Evolutionary conservation across 2,888 invertebrate species (phyloP).

Genomic region (Eugnorisma glareosa): DNA sequence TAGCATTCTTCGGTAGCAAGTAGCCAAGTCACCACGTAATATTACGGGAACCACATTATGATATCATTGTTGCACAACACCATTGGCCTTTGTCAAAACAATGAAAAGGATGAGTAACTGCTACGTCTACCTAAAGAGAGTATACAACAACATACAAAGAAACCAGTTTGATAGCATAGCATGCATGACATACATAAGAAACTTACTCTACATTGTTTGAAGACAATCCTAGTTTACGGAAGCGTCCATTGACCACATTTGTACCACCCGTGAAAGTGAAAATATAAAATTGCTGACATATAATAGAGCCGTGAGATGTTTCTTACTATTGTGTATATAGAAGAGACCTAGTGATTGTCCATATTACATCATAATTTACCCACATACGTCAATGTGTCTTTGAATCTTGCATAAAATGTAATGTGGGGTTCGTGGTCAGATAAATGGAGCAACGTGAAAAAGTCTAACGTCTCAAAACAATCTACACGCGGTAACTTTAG

Average conservation of each 20-base stretch:
- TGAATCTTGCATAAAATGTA: conserved; percentile 45
- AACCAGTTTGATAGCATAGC: conserved; percentile 21
- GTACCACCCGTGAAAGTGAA: conserved; percentile 81
- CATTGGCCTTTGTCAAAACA: conserved; percentile 69
- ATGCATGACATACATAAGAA: conserved; percentile 51
- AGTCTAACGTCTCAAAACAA: conserved; percentile 9
- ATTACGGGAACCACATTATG: conserved; percentile 67
- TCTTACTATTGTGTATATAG: conserved; percentile 77
- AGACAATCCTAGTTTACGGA: conserved; percentile 73
- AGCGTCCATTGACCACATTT: conserved; percentile 71
- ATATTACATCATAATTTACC: conserved; percentile 72
- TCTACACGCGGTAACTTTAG: neutral
- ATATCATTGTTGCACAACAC: conserved; percentile 64
- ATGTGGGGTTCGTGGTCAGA: conserved; percentile 39
- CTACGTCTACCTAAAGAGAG: conserved; percentile 8
- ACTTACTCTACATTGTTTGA: conserved; percentile 57
- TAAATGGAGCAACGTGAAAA: conserved; percentile 25
- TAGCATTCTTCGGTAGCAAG: conserved; percentile 64
- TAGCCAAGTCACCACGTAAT: conserved; percentile 61
- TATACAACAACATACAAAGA: conserved; percentile 28
- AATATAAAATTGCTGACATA: conserved; percentile 80
- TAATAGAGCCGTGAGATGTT: conserved; percentile 84
- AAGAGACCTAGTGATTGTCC: conserved; percentile 69
- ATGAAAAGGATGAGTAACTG: conserved; percentile 60
- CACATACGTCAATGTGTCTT: conserved; percentile 64